Evolutionary conservation across 2,888 invertebrate species (phyloP).

Genomic region (Papilio demoleus): DNA sequence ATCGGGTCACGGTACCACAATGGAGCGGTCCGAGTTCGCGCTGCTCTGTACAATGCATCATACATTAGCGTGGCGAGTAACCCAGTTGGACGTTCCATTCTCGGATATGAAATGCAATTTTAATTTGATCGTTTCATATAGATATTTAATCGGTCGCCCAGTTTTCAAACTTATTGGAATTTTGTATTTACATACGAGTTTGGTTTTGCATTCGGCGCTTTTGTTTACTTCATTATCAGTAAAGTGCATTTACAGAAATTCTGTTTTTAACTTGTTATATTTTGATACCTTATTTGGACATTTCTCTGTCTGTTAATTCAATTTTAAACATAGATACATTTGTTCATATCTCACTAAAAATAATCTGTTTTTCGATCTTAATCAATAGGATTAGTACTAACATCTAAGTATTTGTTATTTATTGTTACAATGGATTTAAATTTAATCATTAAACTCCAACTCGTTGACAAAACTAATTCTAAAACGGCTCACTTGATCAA

Average conservation of each 20-base stretch:
- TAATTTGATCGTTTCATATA: constrained; percentile 46
- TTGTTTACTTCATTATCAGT: background rate
- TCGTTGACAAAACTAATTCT: constrained; percentile 19
- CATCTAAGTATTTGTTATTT: background rate
- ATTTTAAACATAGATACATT: no score
- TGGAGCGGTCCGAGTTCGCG: constrained; percentile 54
- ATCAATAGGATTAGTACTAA: background rate
- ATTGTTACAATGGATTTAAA: constrained; percentile 17
- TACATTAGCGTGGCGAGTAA: constrained; percentile 51
- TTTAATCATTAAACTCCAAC: constrained; percentile 7
- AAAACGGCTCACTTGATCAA: constrained; percentile 34
- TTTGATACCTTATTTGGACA: background rate
- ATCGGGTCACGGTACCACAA: constrained; percentile 63
- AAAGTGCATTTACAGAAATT: background rate
- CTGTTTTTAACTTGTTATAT: background rate
- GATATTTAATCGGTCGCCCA: constrained; percentile 22
- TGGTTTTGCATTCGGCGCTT: constrained; percentile 1
- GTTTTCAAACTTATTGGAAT: constrained; percentile 22
- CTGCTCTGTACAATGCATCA: constrained; percentile 55
- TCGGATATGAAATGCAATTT: constrained; percentile 45
- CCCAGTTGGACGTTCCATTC: constrained; percentile 43
- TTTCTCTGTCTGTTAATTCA: background rate
- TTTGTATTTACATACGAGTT: constrained; percentile 14
- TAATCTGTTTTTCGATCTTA: background rate
- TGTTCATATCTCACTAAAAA: background rate